Percentiles rank a stretch among this genome's conserved stretches.
Evolutionary conservation across 2,113 vertebrate species (phyloP).

Genomic region (Megaceryle maxima): DNA sequence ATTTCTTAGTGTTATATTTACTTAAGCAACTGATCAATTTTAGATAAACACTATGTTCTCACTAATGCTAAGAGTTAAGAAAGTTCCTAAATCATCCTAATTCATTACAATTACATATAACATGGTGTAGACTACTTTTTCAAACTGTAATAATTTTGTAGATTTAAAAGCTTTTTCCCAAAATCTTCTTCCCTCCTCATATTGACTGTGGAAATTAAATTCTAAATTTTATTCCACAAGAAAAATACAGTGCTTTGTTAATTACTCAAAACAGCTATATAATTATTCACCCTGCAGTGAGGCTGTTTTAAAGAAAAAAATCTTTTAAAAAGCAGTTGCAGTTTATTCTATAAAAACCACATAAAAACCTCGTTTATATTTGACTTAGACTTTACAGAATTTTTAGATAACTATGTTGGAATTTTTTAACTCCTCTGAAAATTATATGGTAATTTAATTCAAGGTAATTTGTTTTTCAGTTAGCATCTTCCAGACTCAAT

Average conservation of each 20-base stretch:
- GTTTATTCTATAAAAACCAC: background rate
- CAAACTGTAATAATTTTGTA: background rate
- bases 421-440: background rate
- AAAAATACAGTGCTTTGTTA: background rate
- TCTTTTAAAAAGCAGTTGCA: background rate
- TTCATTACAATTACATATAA: background rate
- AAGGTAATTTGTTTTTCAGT: constrained; percentile 30
- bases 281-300: background rate
- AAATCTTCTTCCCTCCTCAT: background rate
- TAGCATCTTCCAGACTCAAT: background rate
- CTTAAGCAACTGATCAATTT: background rate
- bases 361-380: background rate
- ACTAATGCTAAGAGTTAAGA: background rate
- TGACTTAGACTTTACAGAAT: background rate
- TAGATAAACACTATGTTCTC: background rate
- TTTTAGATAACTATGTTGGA: background rate
- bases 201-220: background rate
- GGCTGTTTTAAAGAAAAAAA: background rate
- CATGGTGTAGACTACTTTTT: background rate
- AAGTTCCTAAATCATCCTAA: background rate
- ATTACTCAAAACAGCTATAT: background rate
- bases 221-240: background rate
- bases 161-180: background rate
- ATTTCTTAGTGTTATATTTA: background rate
- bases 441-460: constrained; percentile 24